Base-by-base conservation (phyloP, 2,888 invertebrate genomes). In the Mesorhabditis sp. region DNA sequence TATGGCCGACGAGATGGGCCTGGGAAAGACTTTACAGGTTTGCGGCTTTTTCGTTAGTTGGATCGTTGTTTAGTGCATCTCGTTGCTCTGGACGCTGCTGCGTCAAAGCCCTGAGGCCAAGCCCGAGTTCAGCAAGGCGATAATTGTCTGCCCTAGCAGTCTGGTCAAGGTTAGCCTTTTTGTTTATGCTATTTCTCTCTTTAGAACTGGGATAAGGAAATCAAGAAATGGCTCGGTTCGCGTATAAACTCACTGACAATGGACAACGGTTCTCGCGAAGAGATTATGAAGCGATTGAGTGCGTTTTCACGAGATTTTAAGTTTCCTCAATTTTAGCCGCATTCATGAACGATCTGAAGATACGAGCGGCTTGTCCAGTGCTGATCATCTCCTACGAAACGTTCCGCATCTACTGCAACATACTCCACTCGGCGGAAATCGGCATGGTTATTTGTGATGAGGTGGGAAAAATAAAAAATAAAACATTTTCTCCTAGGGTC, bases 331-430 rank as follows among this genome's bases (percentile, higher is more conserved):
- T 45, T 76, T 69, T 77, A 88, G 91, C 90, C 72, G 91, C 92
- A 74, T 97, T 94, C 86, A 94, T 89, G 86, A 86, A 87, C 62
- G 85, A 93, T 90, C 70, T 73, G 4, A 91, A 93, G 0, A 89
- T 89, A 62, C 83, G 93, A 13, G 91, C 92, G 76, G 91, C 92
- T 0, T 91, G 91, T 79, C 96, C 97, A 0, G 92, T 99, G 10
- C 88, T 99, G n/a, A 94, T 98, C 68, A 95, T 99, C 75, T 97
- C 97, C 0, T 98, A 98, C 86, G 98, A 99, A 88, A 96, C 96
- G 3, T 97, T 99, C 86, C 91, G 98, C 67, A 90, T 96, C 77
- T 96, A 99, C 86, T 91, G 94, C 0, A 89, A 91, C 69, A 93
- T 94, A 70, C 88, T 99, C 65, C 93, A 95, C 86, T 91, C 91